Conservation (phyloP, 2,888 invertebrate genomes). For the Isoperla grammatica region DNA sequence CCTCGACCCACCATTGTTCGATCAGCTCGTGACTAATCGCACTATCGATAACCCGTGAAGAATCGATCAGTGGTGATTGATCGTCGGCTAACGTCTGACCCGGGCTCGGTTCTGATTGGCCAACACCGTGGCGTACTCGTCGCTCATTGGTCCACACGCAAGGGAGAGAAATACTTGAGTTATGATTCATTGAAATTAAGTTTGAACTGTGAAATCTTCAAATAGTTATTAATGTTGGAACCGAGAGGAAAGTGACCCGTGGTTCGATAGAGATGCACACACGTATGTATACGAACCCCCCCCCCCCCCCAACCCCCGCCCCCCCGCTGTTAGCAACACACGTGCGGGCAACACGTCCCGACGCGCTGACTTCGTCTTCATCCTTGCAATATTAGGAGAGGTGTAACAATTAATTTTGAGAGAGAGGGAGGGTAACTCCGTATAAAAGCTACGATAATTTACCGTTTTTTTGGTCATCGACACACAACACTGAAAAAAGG, state of each 20-base stretch:
- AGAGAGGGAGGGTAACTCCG: no score
- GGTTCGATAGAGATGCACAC: no score
- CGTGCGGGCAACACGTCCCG: no score
- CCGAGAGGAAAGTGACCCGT: neutral
- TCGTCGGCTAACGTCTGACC: neutral
- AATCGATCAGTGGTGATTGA: conserved; percentile 4
- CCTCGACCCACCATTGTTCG: neutral
- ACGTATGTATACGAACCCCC: no score
- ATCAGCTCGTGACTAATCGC: neutral
- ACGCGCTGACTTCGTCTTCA: no score
- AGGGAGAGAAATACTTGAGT: neutral
- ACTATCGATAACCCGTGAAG: neutral
- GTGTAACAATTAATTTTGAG: no score
- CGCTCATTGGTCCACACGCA: neutral
- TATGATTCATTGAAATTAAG: neutral
- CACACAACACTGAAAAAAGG: no score
- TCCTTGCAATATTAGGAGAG: no score
- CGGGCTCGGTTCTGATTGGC: neutral
- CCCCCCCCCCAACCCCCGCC: no score
- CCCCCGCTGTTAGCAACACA: no score
- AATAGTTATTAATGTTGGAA: neutral
- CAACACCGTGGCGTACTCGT: neutral
- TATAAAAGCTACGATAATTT: no score
- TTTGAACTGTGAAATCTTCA: neutral
- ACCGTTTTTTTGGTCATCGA: no score